Evolutionary conservation across 2,113 vertebrate genomes (phyloP).

Genomic region (Leptobrachium ailaonicum): DNA sequence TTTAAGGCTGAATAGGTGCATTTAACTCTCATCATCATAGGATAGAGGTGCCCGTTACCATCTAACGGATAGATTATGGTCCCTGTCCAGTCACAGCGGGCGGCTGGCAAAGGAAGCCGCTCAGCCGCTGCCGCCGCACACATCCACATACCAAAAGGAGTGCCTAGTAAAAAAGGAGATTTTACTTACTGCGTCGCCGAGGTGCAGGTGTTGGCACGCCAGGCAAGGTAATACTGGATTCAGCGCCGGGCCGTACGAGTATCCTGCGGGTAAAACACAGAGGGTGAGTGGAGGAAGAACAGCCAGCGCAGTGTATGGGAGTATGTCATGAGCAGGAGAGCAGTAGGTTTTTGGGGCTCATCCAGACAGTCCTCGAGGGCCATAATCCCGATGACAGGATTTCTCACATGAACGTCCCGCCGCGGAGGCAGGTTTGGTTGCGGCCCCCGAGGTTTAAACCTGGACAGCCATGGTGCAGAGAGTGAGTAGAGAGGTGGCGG

Average conservation of each 20-base stretch:
- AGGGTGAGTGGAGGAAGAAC: constrained; percentile 7
- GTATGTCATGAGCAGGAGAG: neutral
- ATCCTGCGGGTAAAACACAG: neutral
- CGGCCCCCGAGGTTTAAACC: neutral
- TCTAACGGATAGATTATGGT: too few species aligned
- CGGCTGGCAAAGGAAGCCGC: too few species aligned
- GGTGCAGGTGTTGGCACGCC: neutral
- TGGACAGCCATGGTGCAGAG: neutral
- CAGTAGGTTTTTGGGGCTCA: neutral
- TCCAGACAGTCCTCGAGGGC: neutral
- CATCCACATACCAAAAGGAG: too few species aligned
- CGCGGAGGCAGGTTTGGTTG: neutral
- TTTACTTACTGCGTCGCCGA: constrained; percentile 21
- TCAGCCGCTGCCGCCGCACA: too few species aligned
- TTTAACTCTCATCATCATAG: too few species aligned
- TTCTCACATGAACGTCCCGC: neutral
- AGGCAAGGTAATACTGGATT: neutral
- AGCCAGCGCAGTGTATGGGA: neutral
- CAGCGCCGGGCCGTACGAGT: neutral
- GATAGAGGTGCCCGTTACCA: too few species aligned
- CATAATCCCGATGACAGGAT: neutral
- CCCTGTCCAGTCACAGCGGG: too few species aligned
- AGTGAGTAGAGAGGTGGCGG: too few species aligned
- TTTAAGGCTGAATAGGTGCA: too few species aligned
- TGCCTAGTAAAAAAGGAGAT: neutral